Conservation (phyloP, 1,140 invertebrate species). For the Bilobella aurantiaca region DNA sequence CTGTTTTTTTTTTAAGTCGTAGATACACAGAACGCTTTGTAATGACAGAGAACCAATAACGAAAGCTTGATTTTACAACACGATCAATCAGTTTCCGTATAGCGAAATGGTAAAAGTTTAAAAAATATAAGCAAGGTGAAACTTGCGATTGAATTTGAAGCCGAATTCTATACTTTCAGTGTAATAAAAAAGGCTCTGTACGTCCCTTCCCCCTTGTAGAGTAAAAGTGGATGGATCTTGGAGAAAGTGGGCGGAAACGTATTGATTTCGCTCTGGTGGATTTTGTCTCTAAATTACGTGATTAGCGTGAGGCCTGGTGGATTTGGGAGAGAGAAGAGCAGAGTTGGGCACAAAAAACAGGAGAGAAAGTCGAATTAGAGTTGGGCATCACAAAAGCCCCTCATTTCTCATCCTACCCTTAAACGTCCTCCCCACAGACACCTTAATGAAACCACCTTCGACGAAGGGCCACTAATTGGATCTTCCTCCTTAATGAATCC, state of each 20-base stretch:
- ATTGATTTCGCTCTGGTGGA: slow-evolving; percentile 1
- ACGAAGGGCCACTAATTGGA: background rate
- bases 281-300: background rate
- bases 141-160: background rate
- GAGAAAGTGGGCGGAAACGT: background rate
- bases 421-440: background rate
- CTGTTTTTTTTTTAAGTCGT: too few species aligned
- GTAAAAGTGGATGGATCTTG: too few species aligned
- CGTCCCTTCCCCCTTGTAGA: background rate
- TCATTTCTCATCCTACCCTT: background rate
- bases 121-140: background rate
- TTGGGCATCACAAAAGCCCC: background rate
- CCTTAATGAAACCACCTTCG: background rate
- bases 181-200: too few species aligned
- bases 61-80: too few species aligned
- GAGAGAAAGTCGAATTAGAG: background rate
- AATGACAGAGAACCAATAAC: too few species aligned
- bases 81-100: background rate
- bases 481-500: too few species aligned
- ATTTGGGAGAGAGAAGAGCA: background rate
- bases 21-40: too few species aligned
- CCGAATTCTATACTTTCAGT: background rate
- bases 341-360: background rate
- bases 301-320: background rate
- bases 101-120: background rate